Evolutionary conservation across 2,797 vertebrate genomes (phyloP), one percentile per base, ranked within the genome.

Genomic region (Anguilla obscura): DNA sequence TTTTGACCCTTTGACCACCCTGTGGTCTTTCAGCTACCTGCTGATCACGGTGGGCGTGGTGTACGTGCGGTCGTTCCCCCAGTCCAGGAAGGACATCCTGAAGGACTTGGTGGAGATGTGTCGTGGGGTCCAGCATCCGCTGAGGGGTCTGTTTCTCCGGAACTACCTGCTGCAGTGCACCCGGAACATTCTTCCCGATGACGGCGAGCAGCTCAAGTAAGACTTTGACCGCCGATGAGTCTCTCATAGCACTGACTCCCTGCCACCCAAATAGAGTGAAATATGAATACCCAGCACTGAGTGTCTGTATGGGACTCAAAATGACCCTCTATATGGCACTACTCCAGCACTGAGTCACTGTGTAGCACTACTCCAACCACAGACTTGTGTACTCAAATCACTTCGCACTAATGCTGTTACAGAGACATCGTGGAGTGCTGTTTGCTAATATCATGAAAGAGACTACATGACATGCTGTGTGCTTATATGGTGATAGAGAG

Each of bases 91-190:
- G 89, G 98, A 99, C 91, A 99, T 99, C 86, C 93, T 99, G 89
- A 99, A 99, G 95, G 98, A 99, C 92, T 93, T 99, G 93, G 98
- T 99, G 21, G 98, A 99, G 94, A 99, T 99, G 98, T 99, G 98
- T 83, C 98, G 98, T 0, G 98, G 98, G 0, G 98, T 99, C 40
- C 98, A 99, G 92, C 98, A 99, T 93, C 98, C 98, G 0, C 95
- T 99, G 69, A 94, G 98, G 63, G 98, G 98, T 7, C 96, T 99
- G 3, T 99, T 99, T 92, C 97, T 99, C 90, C 96, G 98, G 84
- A 99, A 99, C 94, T 99, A 99, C 93, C 96, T 99, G 87, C 92
- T 99, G 90, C 98, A 99, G 92, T 99, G 98, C 93, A 99, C 98
- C 36, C 97, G 98, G 90, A 99, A 99, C 93, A 99, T 99, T 84